Evolutionary conservation across 1,140 invertebrate genomes (phyloP), one percentile per base, ranked within the genome.

Genomic region (Chelonus insularis): DNA sequence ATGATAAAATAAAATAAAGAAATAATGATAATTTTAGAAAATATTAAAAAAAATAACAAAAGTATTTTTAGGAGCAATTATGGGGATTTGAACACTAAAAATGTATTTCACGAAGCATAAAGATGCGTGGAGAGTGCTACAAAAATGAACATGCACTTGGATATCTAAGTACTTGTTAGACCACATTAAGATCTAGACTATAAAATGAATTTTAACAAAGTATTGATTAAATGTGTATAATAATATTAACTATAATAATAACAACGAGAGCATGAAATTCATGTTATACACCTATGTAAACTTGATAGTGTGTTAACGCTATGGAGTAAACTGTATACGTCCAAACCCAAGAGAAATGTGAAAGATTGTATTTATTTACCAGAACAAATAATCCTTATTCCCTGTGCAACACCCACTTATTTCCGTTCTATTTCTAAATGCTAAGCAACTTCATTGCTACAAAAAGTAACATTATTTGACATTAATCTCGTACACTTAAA

Each of bases 261-360:
- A 18, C 11, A 51, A 51, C 5, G 25, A 51, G 21, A 37, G 57
- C 45, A 48, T 20, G 25, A 50, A 43, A 14, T 16, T 18, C 12
- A 43, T 43, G 41, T 43, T 43, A 16, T 43, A 43, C 14, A 14
- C 14, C 8, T 59, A 50, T 59, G 61, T 63, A 25, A 55, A 57
- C 55, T 34, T 55, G 55, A 63, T 62, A 57, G 54, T 62, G 25
- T 29, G 25, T 41, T 62, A 60, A 56, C 9, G 43, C 61, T 61
- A 64, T 61, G 54, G 45, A 64, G 54, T 61, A 64, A 64, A 64
- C 58, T 64, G 63, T 64, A 64, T 64, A 64, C 63, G 63, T 64
- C 63, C 63, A 64, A 61, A 51, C 12, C 43, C 57, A 60, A 61
- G 25, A 48, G 39, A 20, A 45, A 54, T 29, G 52, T 12, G n/a